These are phyloP conservation scores for Motacilla tschutschensis DNA, from an alignment of 2,113 vertebrate species.

Conservation along the genomic window DNA sequence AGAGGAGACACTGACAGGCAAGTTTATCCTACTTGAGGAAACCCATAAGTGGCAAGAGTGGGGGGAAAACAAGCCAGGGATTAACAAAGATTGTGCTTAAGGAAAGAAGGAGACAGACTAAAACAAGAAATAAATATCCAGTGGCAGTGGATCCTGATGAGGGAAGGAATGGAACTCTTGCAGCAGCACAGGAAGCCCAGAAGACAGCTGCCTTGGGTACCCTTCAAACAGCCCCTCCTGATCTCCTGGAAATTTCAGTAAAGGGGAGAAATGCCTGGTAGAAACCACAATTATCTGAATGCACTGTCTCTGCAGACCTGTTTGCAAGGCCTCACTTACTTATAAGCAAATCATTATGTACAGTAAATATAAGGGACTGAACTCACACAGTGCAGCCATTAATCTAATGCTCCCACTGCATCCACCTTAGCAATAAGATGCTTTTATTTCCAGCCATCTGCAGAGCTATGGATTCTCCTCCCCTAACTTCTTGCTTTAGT, in stretches of 20 bases:
- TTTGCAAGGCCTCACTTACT: constrained; percentile 29
- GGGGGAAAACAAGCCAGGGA: not conserved
- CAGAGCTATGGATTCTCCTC: constrained; percentile 15
- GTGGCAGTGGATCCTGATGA: not conserved
- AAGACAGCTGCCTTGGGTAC: not conserved
- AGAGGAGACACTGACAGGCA: not conserved
- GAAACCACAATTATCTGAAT: not conserved
- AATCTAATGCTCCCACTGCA: constrained; percentile 43
- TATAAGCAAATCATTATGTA: constrained; percentile 35
- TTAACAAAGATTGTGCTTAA: not conserved
- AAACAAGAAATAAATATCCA: not conserved
- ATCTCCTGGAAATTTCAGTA: not conserved
- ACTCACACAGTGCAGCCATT: constrained; percentile 9
- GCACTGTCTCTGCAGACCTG: not conserved
- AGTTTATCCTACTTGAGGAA: not conserved
- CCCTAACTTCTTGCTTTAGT: not conserved
- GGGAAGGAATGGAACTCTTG: not conserved
- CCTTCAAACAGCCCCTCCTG: not conserved
- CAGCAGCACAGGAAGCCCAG: not conserved
- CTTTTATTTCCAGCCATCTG: constrained; percentile 32
- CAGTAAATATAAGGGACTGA: constrained; percentile 42
- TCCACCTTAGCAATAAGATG: constrained; percentile 9
- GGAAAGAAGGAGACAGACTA: not conserved
- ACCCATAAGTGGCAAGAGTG: rapidly evolving
- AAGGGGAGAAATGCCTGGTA: not conserved